Base-by-base conservation (phyloP, 2,888 invertebrate species). In the Noctua janthe region DNA sequence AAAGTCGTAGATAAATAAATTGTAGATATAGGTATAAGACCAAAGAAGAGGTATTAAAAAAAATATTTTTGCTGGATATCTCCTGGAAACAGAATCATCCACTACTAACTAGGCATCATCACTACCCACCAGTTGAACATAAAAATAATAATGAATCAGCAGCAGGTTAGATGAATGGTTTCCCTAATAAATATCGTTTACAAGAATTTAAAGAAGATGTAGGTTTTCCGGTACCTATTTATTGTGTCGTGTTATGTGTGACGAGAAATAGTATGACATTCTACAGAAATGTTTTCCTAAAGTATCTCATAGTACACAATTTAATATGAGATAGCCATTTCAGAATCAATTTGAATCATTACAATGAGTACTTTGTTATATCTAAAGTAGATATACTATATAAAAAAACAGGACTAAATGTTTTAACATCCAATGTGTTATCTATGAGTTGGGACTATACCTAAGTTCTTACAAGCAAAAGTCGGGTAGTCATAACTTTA, bases 161-260 rank as follows among this genome's bases (percentile, higher is more conserved):
- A 17, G 11, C 69, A 69, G 71, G 67, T 74, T 56, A 67, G 35
- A 83, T 35, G 7, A 74, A 79, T 84, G 51, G 62, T 72, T 83
- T 79, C 83, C 74, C 67, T 72, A 83, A 83, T 74, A 83, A 83
- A 83, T 35, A 79, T 69, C 74, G 51, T 74, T 66, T 74, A 78
- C 7, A 71, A 71, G 83, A 83, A 83, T 83, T 83, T 83, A 62
- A 74, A 72, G 39, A 83, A 79, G 79, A 84, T 83, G 56, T 74
- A 83, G 49, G 56, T 83, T 83, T 83, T 74, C 83, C 79, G 74
- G 74, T 56, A 83, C 20, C 72, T 77, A 82, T 83, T 82, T 83
- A 78, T 51, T 64, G 71, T 71, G 80, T 79, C 80, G 59, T 74
- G 72, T 83, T 74, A 83, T 78, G 71, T 59, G 79, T 54, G 82